phyloP scores from a whole-genome alignment of 2,113 vertebrate genomes.

The Lethenteron camtschaticum region DNA sequence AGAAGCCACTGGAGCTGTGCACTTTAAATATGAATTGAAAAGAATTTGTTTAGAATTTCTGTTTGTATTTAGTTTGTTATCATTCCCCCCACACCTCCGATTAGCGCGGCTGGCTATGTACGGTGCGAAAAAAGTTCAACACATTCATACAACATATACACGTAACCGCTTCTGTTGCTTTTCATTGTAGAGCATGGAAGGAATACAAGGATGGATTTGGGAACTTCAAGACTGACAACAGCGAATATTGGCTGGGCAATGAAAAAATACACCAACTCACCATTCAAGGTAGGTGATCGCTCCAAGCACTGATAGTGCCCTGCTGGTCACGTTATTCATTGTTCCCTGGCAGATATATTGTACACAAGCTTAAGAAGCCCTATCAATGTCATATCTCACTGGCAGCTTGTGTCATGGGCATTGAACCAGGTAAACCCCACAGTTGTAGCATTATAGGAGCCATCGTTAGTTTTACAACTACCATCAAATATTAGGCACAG shows the following conservation, averaged over 20 bases:
- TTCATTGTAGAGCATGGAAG: constrained; percentile 41
- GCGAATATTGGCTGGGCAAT: constrained; percentile 71
- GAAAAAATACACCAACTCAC: constrained; percentile 42
- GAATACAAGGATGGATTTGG: constrained; percentile 67
- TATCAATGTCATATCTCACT: no score
- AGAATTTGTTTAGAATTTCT: neutral
- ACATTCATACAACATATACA: no score
- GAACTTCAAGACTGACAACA: constrained; percentile 39
- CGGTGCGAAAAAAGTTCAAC: no score
- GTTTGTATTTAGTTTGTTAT: neutral
- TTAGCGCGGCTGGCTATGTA: no score
- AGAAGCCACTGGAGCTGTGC: no score
- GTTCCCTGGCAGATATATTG: neutral
- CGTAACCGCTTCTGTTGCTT: neutral
- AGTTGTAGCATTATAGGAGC: no score
- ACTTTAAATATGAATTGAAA: no score
- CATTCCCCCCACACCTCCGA: neutral
- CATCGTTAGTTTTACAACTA: no score
- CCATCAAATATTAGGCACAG: no score
- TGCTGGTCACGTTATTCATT: neutral
- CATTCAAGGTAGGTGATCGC: constrained; percentile 23
- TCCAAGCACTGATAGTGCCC: neutral
- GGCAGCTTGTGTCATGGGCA: no score
- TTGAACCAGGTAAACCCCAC: no score
- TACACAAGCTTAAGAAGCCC: neutral